Evolutionary conservation across 1,140 invertebrate genomes (phyloP).

Genomic region (Ips typographus): DNA sequence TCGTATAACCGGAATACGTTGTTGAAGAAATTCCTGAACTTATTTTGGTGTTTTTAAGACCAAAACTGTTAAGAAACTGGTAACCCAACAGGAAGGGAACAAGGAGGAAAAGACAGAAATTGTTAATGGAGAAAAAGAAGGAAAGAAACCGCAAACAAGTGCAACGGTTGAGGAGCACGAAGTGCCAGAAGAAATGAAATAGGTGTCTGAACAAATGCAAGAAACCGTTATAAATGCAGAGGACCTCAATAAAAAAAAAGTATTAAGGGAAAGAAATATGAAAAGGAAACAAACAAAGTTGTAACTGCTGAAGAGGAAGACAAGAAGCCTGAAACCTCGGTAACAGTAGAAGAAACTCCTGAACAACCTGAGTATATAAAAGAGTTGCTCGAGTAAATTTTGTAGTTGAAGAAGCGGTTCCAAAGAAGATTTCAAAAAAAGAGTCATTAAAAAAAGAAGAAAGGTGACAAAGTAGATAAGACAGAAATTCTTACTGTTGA

Average conservation of each 20-base stretch:
- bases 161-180: conserved; percentile 52
- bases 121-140: conserved; percentile 47
- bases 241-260: too few species aligned
- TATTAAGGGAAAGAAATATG: too few species aligned
- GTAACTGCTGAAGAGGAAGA: too few species aligned
- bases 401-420: conserved; percentile 50
- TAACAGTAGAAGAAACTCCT: conserved; percentile 45
- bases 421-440: conserved; percentile 47
- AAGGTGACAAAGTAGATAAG: too few species aligned
- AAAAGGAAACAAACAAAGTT: too few species aligned
- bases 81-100: conserved; percentile 47
- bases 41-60: conserved; percentile 41
- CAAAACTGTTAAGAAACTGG: conserved; percentile 47
- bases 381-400: conserved; percentile 51
- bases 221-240: too few species aligned
- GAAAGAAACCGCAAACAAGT: conserved; percentile 44
- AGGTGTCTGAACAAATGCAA: too few species aligned
- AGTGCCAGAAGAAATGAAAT: too few species aligned
- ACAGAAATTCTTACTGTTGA: too few species aligned
- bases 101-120: conserved; percentile 48
- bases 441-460: too few species aligned
- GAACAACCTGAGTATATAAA: conserved; percentile 49
- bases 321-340: too few species aligned
- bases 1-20: conserved; percentile 43
- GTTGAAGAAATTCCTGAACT: conserved; percentile 33